Conservation (phyloP, 2,888 invertebrate genomes). For the Phoenoteleia sp. region DNA sequence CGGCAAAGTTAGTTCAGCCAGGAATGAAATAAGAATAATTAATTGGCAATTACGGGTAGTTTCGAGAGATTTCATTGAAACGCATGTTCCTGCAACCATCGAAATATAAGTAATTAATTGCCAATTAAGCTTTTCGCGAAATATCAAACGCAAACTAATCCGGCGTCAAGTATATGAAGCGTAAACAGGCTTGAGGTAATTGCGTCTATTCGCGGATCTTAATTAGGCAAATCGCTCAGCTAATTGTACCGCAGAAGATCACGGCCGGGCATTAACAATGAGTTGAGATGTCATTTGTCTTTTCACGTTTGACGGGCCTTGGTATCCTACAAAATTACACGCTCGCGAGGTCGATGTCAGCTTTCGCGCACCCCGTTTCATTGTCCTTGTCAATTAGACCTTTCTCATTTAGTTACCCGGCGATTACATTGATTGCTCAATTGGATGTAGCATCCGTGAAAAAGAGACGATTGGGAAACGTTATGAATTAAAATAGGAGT, state of each 20-base stretch:
- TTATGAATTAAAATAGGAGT: not conserved
- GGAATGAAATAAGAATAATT: slow-evolving; percentile 51
- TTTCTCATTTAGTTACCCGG: slow-evolving; percentile 35
- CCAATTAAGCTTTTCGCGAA: slow-evolving; percentile 65
- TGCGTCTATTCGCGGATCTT: slow-evolving; percentile 55
- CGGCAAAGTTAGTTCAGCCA: no score
- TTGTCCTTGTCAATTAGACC: slow-evolving; percentile 48
- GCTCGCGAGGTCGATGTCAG: slow-evolving; percentile 22
- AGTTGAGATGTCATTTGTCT: slow-evolving; percentile 27
- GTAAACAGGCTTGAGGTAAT: slow-evolving; percentile 53
- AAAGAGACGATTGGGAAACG: not conserved
- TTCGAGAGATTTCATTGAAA: slow-evolving; percentile 39
- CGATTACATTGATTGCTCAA: slow-evolving; percentile 49
- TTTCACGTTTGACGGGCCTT: slow-evolving; percentile 9
- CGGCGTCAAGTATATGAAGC: slow-evolving; percentile 40
- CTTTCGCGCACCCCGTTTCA: slow-evolving; percentile 30
- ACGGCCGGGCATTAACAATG: slow-evolving; percentile 43
- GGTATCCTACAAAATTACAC: slow-evolving; percentile 40
- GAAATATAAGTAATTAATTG: slow-evolving; percentile 65
- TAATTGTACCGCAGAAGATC: slow-evolving; percentile 45
- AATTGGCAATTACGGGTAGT: slow-evolving; percentile 52
- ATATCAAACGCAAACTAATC: slow-evolving; percentile 55
- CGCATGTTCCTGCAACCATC: slow-evolving; percentile 36
- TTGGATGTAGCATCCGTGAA: slow-evolving; percentile 22
- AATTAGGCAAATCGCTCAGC: slow-evolving; percentile 60